Base-by-base conservation (phyloP, 2,797 vertebrate genomes). In the Sebastes hubbsi region DNA sequence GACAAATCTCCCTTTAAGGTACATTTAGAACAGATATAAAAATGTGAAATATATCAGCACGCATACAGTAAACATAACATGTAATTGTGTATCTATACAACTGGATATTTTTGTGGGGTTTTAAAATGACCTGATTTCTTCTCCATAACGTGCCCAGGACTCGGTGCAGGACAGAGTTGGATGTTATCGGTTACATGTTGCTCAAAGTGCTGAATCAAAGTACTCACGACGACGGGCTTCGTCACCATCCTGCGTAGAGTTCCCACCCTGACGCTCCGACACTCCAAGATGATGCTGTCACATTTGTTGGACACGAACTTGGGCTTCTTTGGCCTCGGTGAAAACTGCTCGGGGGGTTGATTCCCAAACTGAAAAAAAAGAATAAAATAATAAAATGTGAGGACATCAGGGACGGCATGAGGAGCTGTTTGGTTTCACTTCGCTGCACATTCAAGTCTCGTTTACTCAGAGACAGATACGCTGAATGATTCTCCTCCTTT, bases 181-280 rank as follows among this genome's bases (percentile, higher is more conserved):
- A 36, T 36, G 34, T 36, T 36, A 36, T 36, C 34, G 11, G 34
- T 36, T 36, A 36, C 34, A 36, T 36, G 34, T 12, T 36, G 34
- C 34, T 36, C 34, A 36, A 36, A 36, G 34, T 36, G 34, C 34
- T 36, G 34, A 36, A 36, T 36, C 34, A 36, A 36, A 58, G 3
- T 70, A 96, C 98, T 97, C 92, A 99, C 98, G 71, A 99, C 95
- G 30, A 99, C 98, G 34, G 98, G 97, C 58, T 99, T 97, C 16
- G 93, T 94, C 22, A 99, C 97, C 91, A 97, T 97, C 88, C 96
- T 92, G 75, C 97, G 96, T 2, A 98, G 92, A 0, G 97, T 98
- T 82, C 98, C 98, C 49, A 99, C 97, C 24, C 98, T 91, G 30
- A 99, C 96, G 71, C 98, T 99, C 30, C 98, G 95, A 88, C 98